Conservation (phyloP, 2,113 vertebrate species). For the Dromiciops gliroides region DNA sequence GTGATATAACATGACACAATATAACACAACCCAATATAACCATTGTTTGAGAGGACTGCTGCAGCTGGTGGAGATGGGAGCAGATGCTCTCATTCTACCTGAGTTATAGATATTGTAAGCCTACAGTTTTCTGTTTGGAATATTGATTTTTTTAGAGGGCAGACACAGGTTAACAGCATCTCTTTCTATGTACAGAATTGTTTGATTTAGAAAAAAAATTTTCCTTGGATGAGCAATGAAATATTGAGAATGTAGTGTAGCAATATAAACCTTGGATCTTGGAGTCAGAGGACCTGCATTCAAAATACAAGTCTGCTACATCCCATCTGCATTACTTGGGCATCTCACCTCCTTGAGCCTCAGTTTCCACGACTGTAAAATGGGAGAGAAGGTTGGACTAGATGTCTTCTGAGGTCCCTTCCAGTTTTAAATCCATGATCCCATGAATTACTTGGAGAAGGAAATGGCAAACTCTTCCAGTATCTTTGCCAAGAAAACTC, state of each 20-base stretch:
- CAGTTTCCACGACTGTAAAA: not conserved
- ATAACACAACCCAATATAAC: not conserved
- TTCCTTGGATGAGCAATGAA: not conserved
- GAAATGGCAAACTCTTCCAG: not conserved
- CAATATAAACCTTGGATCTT: not conserved
- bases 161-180: not conserved
- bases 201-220: not conserved
- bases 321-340: not conserved
- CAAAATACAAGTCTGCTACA: not conserved
- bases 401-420: not conserved
- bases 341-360: not conserved
- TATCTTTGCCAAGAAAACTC: no score
- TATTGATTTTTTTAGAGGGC: not conserved
- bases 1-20: not conserved
- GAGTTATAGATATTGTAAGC: not conserved
- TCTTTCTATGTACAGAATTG: not conserved
- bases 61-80: not conserved
- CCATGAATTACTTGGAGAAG: not conserved
- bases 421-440: not conserved
- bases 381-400: not conserved
- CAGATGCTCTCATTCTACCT: not conserved
- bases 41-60: not conserved
- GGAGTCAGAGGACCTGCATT: not conserved
- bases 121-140: not conserved
- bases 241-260: not conserved